Conservation (phyloP, 2,888 invertebrate genomes). For the Tipula vernalis region DNA sequence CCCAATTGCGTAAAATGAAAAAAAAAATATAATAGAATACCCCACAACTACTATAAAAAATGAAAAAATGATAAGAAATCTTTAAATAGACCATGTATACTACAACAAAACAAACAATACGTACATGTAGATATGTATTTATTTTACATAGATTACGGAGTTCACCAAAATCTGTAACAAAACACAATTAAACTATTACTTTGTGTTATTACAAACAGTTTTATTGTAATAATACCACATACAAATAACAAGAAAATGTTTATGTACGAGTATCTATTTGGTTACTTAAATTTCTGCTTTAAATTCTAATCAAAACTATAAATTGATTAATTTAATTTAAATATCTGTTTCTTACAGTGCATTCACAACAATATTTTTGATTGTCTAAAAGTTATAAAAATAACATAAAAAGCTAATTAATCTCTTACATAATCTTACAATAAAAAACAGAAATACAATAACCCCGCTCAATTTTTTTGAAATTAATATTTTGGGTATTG, state of each 20-base stretch:
- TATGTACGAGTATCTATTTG: neutral
- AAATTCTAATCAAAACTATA: neutral
- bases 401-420: too few species aligned
- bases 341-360: neutral
- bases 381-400: too few species aligned
- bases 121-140: neutral
- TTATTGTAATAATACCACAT: neutral
- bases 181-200: neutral
- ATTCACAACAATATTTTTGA: too few species aligned
- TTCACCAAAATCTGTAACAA: neutral
- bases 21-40: neutral
- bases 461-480: too few species aligned
- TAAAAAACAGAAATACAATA: too few species aligned
- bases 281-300: neutral
- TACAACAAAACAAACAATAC: neutral
- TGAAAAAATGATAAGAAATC: neutral
- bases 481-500: too few species aligned
- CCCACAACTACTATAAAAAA: neutral
- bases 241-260: neutral
- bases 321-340: neutral
- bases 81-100: neutral
- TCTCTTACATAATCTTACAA: too few species aligned
- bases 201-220: neutral
- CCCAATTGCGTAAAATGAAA: neutral
- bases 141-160: neutral